Conservation (phyloP, 2,113 vertebrate genomes). For the Larimichthys polyactis region DNA sequence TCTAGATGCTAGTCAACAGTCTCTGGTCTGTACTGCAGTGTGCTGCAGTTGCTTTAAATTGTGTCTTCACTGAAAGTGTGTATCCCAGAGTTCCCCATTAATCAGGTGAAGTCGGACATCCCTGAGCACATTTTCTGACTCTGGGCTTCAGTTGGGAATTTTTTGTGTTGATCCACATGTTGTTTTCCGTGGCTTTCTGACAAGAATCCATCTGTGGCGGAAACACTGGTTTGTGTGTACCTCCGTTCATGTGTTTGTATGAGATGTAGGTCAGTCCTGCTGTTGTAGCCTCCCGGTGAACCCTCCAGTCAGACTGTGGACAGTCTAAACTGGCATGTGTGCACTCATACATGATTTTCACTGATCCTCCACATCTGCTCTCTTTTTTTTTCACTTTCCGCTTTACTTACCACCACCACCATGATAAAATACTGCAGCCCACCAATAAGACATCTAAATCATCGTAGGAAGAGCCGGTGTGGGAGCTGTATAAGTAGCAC, state of each 20-base stretch:
- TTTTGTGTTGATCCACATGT: slow-evolving; percentile 35
- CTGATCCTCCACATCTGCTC: slow-evolving; percentile 25
- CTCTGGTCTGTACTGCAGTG: not conserved
- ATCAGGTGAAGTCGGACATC: slow-evolving; percentile 1
- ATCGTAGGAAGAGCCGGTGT: slow-evolving; percentile 24
- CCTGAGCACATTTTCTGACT: slow-evolving; percentile 2
- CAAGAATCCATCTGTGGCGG: slow-evolving; percentile 14
- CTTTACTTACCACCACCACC: not conserved
- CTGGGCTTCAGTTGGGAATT: slow-evolving; percentile 17
- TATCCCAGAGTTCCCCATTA: slow-evolving; percentile 29
- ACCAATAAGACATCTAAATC: slow-evolving; percentile 46
- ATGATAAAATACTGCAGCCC: not conserved
- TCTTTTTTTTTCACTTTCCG: slow-evolving; percentile 4
- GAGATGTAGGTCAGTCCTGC: slow-evolving; percentile 83
- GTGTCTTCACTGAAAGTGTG: slow-evolving; percentile 18
- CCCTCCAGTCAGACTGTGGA: slow-evolving; percentile 64
- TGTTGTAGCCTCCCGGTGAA: slow-evolving; percentile 70
- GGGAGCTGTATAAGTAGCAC: slow-evolving; percentile 36
- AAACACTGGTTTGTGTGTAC: slow-evolving; percentile 21
- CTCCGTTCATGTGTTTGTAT: slow-evolving; percentile 26
- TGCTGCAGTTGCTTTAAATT: not conserved
- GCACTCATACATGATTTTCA: slow-evolving; percentile 15
- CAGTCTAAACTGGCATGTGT: slow-evolving; percentile 57
- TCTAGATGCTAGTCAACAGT: not conserved
- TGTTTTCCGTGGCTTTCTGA: slow-evolving; percentile 27